Percentiles rank a stretch among this genome's conserved stretches.
Evolutionary conservation across 2,113 vertebrate species (phyloP).

Genomic region (Poeciliopsis prolifica): DNA sequence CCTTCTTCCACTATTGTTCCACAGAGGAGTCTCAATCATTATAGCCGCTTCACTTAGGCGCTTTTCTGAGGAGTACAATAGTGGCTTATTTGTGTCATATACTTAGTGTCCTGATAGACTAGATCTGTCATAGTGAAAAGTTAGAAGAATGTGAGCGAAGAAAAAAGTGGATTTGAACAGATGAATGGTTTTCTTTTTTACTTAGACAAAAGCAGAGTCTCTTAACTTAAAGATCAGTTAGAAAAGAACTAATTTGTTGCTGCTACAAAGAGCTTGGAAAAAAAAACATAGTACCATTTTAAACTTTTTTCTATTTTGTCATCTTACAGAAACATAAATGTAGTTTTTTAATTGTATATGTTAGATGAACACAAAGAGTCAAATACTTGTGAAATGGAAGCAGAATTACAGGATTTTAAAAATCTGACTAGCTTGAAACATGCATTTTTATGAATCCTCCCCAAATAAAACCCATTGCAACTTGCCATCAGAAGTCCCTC

Average conservation of each 20-base stretch:
- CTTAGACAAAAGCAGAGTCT: background rate
- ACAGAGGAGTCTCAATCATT: conserved; percentile 1
- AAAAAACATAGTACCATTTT: no score
- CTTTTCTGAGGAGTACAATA: conserved; percentile 1
- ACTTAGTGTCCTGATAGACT: background rate
- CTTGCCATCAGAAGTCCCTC: no score
- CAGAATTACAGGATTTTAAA: no score
- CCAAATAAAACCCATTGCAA: no score
- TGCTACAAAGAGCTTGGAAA: background rate
- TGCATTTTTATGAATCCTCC: no score
- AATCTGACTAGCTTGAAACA: no score
- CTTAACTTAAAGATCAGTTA: background rate
- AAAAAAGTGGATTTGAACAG: background rate
- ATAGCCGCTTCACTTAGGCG: background rate
- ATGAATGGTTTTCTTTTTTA: background rate
- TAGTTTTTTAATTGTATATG: no score
- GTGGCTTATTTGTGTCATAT: conserved; percentile 12
- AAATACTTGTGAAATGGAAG: no score
- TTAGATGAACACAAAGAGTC: no score
- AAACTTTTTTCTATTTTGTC: no score
- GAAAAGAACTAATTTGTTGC: background rate
- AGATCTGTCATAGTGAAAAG: background rate
- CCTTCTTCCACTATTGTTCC: conserved; percentile 11
- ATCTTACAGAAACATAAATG: no score
- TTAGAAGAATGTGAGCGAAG: background rate